Conservation (phyloP, 2,113 vertebrate species). For the Crotalus horridus region DNA sequence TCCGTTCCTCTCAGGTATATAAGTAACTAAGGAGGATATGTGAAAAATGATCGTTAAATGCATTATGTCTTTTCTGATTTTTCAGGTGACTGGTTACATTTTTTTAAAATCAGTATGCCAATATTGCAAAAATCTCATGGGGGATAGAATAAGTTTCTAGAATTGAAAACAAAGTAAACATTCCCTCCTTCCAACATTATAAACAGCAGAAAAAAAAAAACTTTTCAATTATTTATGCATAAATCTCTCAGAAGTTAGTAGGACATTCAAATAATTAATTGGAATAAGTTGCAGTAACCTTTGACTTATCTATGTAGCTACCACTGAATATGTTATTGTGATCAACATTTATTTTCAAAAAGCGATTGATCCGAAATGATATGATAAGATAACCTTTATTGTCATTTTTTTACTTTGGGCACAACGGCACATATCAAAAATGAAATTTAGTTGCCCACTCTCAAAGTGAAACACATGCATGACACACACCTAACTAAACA, state of each 20-base stretch:
- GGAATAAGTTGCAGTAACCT: neutral
- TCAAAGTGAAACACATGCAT: no score
- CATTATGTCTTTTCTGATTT: neutral
- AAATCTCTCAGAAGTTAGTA: neutral
- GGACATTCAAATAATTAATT: neutral
- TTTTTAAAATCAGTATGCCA: neutral
- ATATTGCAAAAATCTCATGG: neutral
- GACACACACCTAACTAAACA: no score
- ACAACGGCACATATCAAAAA: no score
- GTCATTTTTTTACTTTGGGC: no score
- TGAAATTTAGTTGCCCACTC: no score
- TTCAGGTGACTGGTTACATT: neutral
- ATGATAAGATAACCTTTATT: no score
- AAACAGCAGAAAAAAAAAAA: neutral
- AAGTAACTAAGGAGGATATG: neutral
- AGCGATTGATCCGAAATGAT: neutral
- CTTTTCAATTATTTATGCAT: neutral
- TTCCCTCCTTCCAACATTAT: neutral
- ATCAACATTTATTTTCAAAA: slow-evolving; percentile 3
- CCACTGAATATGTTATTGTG: neutral
- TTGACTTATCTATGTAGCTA: neutral
- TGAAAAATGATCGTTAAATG: neutral
- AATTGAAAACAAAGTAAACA: neutral
- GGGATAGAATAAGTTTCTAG: neutral
- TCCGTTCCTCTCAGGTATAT: neutral